Percentiles rank a stretch among this genome's conserved stretches.
phyloP scores from a whole-genome alignment of 2,888 invertebrate species.

The Aspidiotus destructor region DNA sequence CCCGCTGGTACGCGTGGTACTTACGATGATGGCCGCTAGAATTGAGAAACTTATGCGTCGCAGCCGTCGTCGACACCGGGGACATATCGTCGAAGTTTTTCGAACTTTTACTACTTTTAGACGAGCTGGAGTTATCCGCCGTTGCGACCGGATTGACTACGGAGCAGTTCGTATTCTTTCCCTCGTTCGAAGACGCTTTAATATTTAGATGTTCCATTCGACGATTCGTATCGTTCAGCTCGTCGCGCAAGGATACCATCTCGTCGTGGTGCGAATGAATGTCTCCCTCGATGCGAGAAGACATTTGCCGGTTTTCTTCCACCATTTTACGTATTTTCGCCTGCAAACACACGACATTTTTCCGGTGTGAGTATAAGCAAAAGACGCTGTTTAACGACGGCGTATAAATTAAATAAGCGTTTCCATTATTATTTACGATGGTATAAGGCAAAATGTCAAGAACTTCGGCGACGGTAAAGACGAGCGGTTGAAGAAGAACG shows the following conservation, averaged over 20 bases:
- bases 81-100: conserved; percentile 27
- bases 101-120: conserved; percentile 26
- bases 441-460: neutral
- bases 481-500: conserved; percentile 10
- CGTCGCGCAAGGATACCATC: conserved; percentile 48
- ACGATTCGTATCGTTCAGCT: conserved; percentile 48
- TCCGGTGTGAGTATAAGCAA: no score
- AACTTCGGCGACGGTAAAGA: conserved; percentile 4
- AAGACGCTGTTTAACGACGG: neutral
- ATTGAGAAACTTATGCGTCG: conserved; percentile 20
- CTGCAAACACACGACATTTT: conserved; percentile 43
- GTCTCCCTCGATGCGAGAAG: conserved; percentile 49
- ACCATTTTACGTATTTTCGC: conserved; percentile 79
- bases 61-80: conserved; percentile 1
- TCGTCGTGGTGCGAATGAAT: conserved; percentile 57
- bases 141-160: neutral
- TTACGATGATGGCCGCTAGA: conserved; percentile 20
- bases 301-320: conserved; percentile 59
- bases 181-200: conserved; percentile 37
- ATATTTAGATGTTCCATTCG: conserved; percentile 41
- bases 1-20: conserved; percentile 22
- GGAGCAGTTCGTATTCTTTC: conserved; percentile 13
- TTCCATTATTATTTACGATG: conserved; percentile 1
- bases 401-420: neutral
- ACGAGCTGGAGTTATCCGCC: conserved; percentile 25